These are phyloP conservation scores for Atta colombica DNA, from an alignment of 1,140 invertebrate species.

Conservation along the genomic window DNA sequence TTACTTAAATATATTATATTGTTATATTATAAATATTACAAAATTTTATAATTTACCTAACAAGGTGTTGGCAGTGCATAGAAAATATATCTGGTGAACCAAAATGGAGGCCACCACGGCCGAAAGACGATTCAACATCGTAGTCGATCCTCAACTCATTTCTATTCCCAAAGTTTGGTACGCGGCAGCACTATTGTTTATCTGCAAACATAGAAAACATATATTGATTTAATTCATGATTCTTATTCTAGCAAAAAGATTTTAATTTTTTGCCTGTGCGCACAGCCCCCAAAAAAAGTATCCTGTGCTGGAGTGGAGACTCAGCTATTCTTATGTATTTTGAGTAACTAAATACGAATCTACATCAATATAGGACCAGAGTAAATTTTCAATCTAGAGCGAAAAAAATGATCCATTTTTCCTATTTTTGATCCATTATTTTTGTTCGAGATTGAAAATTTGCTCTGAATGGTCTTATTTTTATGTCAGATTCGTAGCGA, in stretches of 20 bases:
- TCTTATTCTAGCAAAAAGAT: neutral
- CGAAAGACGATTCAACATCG: slow-evolving; percentile 83
- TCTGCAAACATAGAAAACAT: slow-evolving; percentile 30
- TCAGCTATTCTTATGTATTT: no score
- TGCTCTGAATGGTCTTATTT: no score
- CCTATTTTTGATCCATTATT: no score
- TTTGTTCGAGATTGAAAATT: no score
- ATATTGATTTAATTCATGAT: slow-evolving; percentile 12
- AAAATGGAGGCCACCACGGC: slow-evolving; percentile 84
- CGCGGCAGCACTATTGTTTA: slow-evolving; percentile 41
- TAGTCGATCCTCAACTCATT: slow-evolving; percentile 84
- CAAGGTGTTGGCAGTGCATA: slow-evolving; percentile 67
- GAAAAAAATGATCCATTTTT: no score
- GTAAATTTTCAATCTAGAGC: no score
- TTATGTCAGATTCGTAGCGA: no score
- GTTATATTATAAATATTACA: neutral
- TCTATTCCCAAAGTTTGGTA: slow-evolving; percentile 75
- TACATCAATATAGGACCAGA: no score
- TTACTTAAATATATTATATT: neutral
- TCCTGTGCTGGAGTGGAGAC: no score
- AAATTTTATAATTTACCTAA: slow-evolving; percentile 68
- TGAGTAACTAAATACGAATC: no score
- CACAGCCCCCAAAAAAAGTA: no score
- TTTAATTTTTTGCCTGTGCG: no score
- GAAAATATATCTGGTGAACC: slow-evolving; percentile 79